Evolutionary conservation across 2,797 vertebrate species (phyloP), one percentile per base, ranked within the genome.

Genomic region (Ctenopoma multispine): DNA sequence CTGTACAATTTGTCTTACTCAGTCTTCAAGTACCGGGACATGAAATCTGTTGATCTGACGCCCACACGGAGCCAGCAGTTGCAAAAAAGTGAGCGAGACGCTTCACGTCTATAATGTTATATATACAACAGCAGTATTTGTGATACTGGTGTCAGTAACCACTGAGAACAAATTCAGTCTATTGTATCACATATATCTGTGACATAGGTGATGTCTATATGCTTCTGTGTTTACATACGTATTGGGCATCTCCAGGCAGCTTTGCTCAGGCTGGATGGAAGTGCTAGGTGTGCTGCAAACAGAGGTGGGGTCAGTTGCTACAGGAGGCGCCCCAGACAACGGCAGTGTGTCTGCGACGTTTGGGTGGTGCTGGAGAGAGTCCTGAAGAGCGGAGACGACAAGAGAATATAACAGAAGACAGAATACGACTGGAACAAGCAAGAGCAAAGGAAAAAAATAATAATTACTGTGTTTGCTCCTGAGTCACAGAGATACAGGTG

Each of bases 301-400:
- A 87, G 82, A 90, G 31, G 91, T 58, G 47, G 93, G 68, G 53
- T 84, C 68, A 72, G 94, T 77, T 23, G 91, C 38, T 4, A 51
- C 20, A 51, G 78, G 72, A 3, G 63, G 73, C 79, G 85, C 0
- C 71, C 72, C 64, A 54, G 89, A 78, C 27, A 86, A 92, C 1
- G 87, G 66, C 5, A 93, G 90, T 0, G 90, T 90, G 40, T 93
- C 93, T 21, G 92, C 91, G 29, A 93, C 64, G 0, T 94, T 89
- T 24, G 95, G 69, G 59, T 13, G 62, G 4, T 56, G 65, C 76
- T 95, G 92, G 0, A 96, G 90, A 13, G 96, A 61, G 15, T 87
- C 81, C 82, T 80, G 38, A 14, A 69, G 29, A 40, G 24, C 18
- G 15, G 8, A 43, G 7, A 36, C 5, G 31, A 29, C 6, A 38